Conservation (phyloP, 1,140 invertebrate species). For the Lucilia cuprina region DNA sequence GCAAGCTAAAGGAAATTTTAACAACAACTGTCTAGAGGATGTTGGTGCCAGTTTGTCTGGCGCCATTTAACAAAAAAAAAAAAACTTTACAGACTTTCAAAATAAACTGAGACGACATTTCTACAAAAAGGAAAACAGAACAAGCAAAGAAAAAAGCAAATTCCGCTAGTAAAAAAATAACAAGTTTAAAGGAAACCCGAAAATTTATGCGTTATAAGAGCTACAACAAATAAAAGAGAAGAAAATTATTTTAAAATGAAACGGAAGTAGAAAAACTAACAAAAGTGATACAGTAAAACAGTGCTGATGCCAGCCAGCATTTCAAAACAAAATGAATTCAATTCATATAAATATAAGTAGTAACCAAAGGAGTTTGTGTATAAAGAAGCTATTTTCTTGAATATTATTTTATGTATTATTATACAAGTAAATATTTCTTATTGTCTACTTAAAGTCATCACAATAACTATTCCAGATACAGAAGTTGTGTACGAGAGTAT, state of each 20-base stretch:
- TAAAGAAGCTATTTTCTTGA: background rate
- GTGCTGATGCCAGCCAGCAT: background rate
- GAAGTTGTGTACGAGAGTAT: conserved; percentile 52
- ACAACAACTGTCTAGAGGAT: background rate
- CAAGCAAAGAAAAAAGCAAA: background rate
- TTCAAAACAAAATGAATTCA: background rate
- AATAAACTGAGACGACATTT: background rate
- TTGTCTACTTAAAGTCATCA: conserved; percentile 54
- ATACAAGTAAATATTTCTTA: conserved; percentile 22
- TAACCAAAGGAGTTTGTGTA: background rate
- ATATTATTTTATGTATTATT: background rate
- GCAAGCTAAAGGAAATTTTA: background rate
- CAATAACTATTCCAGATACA: background rate
- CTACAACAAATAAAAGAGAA: background rate
- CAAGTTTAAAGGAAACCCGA: background rate
- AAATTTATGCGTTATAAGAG: conserved; percentile 18
- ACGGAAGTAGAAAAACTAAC: background rate
- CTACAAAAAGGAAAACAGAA: background rate
- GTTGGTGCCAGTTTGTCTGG: conserved; percentile 57
- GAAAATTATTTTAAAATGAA: conserved; percentile 24
- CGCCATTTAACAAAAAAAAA: conserved; percentile 56
- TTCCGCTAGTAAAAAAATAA: background rate
- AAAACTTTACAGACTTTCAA: conserved; percentile 48
- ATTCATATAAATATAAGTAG: background rate
- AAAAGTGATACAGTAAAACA: background rate